phyloP scores from a whole-genome alignment of 2,113 vertebrate species.

The Pithys albifrons region DNA sequence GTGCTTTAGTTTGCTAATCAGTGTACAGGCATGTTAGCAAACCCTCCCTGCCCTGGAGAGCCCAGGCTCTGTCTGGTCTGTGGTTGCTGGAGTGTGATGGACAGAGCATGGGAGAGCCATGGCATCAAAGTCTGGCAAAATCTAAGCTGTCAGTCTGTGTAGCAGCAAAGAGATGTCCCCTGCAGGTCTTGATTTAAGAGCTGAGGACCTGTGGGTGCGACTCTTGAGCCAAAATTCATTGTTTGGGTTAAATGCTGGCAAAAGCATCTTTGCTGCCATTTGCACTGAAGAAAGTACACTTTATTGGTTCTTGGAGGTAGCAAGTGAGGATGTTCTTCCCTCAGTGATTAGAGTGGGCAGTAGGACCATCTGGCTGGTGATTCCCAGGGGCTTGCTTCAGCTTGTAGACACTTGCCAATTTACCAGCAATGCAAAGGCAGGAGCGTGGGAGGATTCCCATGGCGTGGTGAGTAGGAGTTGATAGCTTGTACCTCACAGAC shows the following conservation, averaged over 20 bases:
- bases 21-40: not conserved
- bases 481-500: constrained; percentile 15
- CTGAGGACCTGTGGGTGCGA: not conserved
- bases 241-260: not conserved
- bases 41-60: not conserved
- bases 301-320: not conserved
- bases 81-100: not conserved
- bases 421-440: not conserved
- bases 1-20: not conserved
- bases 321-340: not conserved
- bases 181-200: not conserved
- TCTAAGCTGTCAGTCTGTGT: not conserved
- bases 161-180: not conserved
- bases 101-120: rapidly evolving
- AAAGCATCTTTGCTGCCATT: not conserved
- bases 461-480: not conserved
- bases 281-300: not conserved
- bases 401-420: not conserved
- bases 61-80: not conserved
- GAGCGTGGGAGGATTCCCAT: not conserved
- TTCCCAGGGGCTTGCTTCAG: not conserved
- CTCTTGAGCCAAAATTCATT: not conserved
- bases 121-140: not conserved
- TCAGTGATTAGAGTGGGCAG: not conserved
- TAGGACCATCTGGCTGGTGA: not conserved